A percentile compares a stretch with the other conserved stretches of the same genome.
phyloP scores from a whole-genome alignment of 2,113 vertebrate species.

The Eretmochelys imbricata region DNA sequence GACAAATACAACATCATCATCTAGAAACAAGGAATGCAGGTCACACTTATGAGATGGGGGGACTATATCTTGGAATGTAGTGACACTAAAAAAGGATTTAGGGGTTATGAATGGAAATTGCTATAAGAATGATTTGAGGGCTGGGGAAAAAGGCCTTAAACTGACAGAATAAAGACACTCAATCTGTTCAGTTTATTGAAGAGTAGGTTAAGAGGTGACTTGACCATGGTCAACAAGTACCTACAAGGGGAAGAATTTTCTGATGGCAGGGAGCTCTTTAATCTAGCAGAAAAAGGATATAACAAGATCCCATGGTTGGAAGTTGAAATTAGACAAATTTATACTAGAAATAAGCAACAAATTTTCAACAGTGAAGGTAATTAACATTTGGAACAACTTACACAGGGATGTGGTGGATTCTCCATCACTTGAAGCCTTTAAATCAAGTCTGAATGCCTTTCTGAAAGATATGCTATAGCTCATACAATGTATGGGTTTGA shows the following conservation, averaged over 20 bases:
- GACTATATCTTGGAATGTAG: background rate
- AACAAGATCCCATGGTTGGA: constrained; percentile 46
- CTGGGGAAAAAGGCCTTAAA: constrained; percentile 48
- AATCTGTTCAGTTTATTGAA: constrained; percentile 66
- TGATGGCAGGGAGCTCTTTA: constrained; percentile 36
- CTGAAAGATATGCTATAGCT: constrained; percentile 62
- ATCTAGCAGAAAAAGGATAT: constrained; percentile 21
- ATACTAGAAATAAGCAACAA: constrained; percentile 47
- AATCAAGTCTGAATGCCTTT: constrained; percentile 58
- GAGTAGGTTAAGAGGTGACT: constrained; percentile 53
- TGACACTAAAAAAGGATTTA: background rate
- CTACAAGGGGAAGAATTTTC: constrained; percentile 28
- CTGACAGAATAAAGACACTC: constrained; percentile 57
- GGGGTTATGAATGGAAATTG: background rate
- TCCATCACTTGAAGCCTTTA: constrained; percentile 44
- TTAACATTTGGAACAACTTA: constrained; percentile 29
- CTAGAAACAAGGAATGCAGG: background rate
- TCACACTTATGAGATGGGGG: background rate
- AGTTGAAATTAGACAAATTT: constrained; percentile 27
- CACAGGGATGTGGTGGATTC: constrained; percentile 39
- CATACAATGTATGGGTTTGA: background rate
- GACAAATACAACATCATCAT: background rate
- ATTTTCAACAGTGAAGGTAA: background rate
- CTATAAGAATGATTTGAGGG: constrained; percentile 51
- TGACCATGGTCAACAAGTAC: background rate